Evolutionary conservation across 1,140 invertebrate species (phyloP), one percentile per base, ranked within the genome.

Genomic region (Drosophila ogumai): DNA sequence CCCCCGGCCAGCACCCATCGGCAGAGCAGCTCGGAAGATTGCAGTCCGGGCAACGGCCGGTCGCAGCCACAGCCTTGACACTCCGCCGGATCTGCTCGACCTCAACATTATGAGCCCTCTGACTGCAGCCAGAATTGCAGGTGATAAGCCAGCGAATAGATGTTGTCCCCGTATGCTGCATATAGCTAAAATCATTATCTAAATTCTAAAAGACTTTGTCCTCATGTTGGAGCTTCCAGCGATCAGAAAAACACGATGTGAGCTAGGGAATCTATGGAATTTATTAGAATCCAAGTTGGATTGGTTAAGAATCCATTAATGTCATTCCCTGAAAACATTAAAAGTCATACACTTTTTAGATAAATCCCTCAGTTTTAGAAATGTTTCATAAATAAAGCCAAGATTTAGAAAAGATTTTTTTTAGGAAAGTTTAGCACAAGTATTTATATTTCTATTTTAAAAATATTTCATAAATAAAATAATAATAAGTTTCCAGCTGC

Each of bases 11-110:
- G 46, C 40, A 9, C 15, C 6, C 15, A 32, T n/a, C 12, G 10
- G 22, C 22, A n/a, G 19, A 8, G 22, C 46, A n/a, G 43, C 36
- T 59, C 15, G 36, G 19, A 54, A 58, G 50, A 77, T 60, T 60
- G 43, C 44, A 22, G 19, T 41, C 25, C 49, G 74, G 79, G 40
- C 75, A 79, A 63, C 19, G 79, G 32, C 71, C 72, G 52, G 19
- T 36, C 59, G 44, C 44, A 61, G 57, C 46, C 57, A 60, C 79
- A 68, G 72, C 84, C 82, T 88, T 87, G 84, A 88, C 80, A 82
- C 82, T 69, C 28, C 78, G 57, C 47, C 36, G 79, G 76, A 80
- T 88, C 84, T 68, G 76, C 49, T 55, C 84, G 64, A 84, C 63
- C 75, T 52, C 28, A 44, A 36, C 50, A 50, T 52, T 47, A 38